Evolutionary conservation across 2,113 vertebrate genomes (phyloP).

Genomic region (Cyprinus carpio): DNA sequence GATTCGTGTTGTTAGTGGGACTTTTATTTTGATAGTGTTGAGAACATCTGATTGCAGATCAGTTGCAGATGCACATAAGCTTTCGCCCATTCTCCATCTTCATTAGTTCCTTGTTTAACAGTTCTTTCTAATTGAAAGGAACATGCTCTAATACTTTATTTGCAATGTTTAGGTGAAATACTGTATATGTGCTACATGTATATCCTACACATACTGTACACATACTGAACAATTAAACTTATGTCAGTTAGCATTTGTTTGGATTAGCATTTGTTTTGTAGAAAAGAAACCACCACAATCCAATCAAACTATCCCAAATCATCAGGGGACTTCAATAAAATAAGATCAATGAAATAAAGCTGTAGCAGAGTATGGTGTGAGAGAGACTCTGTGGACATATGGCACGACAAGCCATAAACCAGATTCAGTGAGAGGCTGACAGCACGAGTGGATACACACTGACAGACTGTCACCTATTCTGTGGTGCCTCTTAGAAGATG

Average conservation of each 20-base stretch:
- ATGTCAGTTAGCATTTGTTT: neutral
- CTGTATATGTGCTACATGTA: no score
- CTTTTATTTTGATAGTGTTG: no score
- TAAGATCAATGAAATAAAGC: neutral
- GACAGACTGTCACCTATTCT: constrained; percentile 30
- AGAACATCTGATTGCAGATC: no score
- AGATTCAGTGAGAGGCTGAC: constrained; percentile 31
- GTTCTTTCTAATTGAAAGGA: no score
- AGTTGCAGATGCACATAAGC: no score
- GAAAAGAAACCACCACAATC: neutral
- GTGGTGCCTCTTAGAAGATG: constrained; percentile 10
- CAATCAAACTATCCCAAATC: neutral
- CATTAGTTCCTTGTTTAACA: no score
- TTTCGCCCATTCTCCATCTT: no score
- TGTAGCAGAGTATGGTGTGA: neutral
- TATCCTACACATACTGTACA: neutral
- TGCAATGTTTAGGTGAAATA: neutral
- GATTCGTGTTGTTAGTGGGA: no score
- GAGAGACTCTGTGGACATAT: neutral
- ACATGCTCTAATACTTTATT: no score
- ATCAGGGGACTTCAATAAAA: neutral
- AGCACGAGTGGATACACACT: constrained; percentile 9
- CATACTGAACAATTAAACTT: neutral
- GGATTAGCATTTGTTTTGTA: no score
- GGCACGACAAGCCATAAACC: constrained; percentile 27